Evolutionary conservation across 2,113 vertebrate species (phyloP).

Genomic region (Motacilla alba): DNA sequence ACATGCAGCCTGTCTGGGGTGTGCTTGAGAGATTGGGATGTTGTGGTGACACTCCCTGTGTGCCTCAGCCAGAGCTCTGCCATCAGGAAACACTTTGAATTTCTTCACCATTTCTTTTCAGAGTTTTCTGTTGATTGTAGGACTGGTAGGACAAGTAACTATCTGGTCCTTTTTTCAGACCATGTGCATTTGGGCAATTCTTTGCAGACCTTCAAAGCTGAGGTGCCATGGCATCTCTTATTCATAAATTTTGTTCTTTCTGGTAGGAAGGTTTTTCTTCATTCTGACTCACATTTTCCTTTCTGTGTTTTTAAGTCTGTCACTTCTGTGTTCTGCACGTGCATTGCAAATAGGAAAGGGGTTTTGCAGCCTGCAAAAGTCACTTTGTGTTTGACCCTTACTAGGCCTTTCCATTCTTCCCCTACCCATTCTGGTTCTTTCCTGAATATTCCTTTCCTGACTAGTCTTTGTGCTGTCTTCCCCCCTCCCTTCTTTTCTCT

Average conservation of each 20-base stretch:
- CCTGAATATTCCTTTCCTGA: neutral
- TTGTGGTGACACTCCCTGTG: rapidly evolving
- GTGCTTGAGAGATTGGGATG: neutral
- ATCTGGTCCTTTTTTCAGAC: neutral
- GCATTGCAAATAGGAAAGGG: neutral
- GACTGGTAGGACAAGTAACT: neutral
- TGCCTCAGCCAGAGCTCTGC: neutral
- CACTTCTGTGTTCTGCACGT: neutral
- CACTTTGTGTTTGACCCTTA: neutral
- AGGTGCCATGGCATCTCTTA: neutral
- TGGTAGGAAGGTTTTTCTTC: neutral
- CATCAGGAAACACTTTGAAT: neutral
- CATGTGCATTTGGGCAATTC: neutral
- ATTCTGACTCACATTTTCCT: neutral
- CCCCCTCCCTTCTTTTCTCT: rapidly evolving
- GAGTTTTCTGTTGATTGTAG: neutral
- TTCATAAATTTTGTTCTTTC: neutral
- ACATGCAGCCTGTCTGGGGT: neutral
- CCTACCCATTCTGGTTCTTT: neutral
- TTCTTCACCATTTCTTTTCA: neutral
- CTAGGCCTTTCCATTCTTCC: neutral
- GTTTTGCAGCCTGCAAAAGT: neutral
- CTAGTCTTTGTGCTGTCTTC: neutral
- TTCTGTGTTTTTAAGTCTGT: neutral
- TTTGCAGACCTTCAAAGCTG: neutral